Conservation (phyloP, 2,888 invertebrate genomes). For the Sussaba pulchella region DNA sequence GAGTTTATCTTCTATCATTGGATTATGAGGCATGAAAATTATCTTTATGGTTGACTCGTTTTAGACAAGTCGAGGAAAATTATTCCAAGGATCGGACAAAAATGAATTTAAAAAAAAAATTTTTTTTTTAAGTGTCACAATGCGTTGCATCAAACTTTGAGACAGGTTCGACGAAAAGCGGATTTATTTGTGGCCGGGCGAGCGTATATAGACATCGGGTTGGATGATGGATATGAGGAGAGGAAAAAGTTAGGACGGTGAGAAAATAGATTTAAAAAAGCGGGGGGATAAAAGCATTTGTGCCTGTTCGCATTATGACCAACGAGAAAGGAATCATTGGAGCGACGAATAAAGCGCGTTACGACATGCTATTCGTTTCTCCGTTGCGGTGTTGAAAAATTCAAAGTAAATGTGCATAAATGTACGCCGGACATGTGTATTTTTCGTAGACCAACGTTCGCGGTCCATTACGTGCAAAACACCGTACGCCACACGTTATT, state of each 20-base stretch:
- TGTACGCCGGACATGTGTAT: constrained; percentile 34
- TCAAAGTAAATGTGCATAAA: constrained; percentile 44
- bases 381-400: constrained; percentile 37
- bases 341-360: constrained; percentile 60
- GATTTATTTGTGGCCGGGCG: constrained; percentile 9
- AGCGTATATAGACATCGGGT: neutral
- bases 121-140: neutral
- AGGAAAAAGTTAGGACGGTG: constrained; percentile 35
- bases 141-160: neutral
- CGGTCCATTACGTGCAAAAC: constrained; percentile 64
- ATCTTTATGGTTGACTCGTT: neutral
- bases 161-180: constrained; percentile 15
- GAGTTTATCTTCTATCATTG: too few relatives aligned
- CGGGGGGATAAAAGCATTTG: constrained; percentile 62
- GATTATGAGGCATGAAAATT: neutral
- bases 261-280: constrained; percentile 37
- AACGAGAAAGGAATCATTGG: constrained; percentile 57
- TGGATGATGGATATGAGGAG: neutral
- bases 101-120: too few relatives aligned
- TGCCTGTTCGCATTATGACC: constrained; percentile 59
- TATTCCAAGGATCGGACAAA: too few relatives aligned
- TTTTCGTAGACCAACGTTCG: constrained; percentile 54
- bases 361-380: constrained; percentile 53
- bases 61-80: neutral
- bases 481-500: constrained; percentile 33